Percentiles rank a stretch among this genome's conserved stretches.
Evolutionary conservation across 2,888 invertebrate species (phyloP).

Genomic region (Gymnoscelis rufifasciata): DNA sequence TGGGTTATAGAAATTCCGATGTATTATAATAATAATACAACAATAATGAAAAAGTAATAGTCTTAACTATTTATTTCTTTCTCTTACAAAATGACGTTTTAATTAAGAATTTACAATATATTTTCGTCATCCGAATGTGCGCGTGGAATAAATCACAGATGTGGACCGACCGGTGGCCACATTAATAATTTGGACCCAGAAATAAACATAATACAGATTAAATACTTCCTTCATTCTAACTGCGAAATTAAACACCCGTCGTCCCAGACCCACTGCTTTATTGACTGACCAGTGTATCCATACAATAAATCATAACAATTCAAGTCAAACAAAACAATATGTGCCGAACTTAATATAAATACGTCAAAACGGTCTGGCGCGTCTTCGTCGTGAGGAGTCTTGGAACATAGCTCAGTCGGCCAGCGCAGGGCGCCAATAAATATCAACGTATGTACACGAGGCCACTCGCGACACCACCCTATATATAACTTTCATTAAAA

Average conservation of each 20-base stretch:
- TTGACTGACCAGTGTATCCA: constrained; percentile 78
- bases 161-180: constrained; percentile 48
- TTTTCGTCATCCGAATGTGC: constrained; percentile 42
- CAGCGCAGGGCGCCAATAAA: constrained; percentile 69
- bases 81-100: constrained; percentile 71
- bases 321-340: constrained; percentile 78
- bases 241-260: constrained; percentile 70
- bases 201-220: constrained; percentile 58
- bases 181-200: constrained; percentile 63
- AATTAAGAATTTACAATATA: constrained; percentile 71
- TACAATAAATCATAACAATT: constrained; percentile 79
- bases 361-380: constrained; percentile 70
- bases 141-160: constrained; percentile 51
- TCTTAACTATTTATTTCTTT: constrained; percentile 76
- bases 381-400: constrained; percentile 46
- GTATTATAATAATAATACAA: constrained; percentile 55
- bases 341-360: constrained; percentile 75
- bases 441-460: constrained; percentile 76
- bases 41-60: constrained; percentile 61
- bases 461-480: constrained; percentile 63
- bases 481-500: constrained; percentile 69
- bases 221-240: constrained; percentile 36
- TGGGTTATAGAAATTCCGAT: constrained; percentile 10
- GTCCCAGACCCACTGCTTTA: constrained; percentile 79
- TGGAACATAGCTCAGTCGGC: constrained; percentile 57